Percentiles rank a stretch among this genome's conserved stretches.
Conservation (phyloP, 2,888 invertebrate species). For the Chalcosyrphus nemorum region DNA sequence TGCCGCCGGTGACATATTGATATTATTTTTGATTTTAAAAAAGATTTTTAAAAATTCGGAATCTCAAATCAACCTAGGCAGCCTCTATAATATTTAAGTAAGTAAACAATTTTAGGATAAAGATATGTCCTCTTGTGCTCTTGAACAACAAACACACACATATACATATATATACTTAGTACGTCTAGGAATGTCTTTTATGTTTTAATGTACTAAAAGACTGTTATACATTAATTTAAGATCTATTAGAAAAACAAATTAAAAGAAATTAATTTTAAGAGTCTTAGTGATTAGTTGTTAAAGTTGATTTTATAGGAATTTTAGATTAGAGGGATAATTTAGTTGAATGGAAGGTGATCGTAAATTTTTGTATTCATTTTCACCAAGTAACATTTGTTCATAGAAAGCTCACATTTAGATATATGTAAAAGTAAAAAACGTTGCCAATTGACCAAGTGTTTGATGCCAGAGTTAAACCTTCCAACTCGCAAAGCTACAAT, state of each 20-base stretch:
- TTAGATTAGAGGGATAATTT: constrained; percentile 50
- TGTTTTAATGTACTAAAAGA: constrained; percentile 80
- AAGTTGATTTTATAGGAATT: constrained; percentile 68
- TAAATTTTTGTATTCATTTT: no score
- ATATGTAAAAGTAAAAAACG: no score
- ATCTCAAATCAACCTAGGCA: constrained; percentile 39
- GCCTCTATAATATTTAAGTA: neutral
- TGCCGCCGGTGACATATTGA: constrained; percentile 47
- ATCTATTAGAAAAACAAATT: constrained; percentile 47
- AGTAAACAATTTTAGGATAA: constrained; percentile 2
- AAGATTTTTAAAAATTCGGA: constrained; percentile 21
- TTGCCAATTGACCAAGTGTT: no score
- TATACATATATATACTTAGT: no score
- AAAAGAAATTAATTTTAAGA: constrained; percentile 26
- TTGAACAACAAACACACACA: constrained; percentile 14
- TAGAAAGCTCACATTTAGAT: no score
- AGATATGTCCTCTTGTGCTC: constrained; percentile 44
- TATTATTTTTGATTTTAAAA: constrained; percentile 15
- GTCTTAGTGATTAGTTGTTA: constrained; percentile 69
- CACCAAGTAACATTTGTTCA: no score
- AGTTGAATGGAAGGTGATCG: constrained; percentile 50
- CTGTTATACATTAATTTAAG: constrained; percentile 79
- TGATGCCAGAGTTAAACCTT: no score
- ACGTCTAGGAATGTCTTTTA: constrained; percentile 74
- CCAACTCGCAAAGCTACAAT: no score